Conservation (phyloP, 2,113 vertebrate genomes). For the Brevimyrus niger region DNA sequence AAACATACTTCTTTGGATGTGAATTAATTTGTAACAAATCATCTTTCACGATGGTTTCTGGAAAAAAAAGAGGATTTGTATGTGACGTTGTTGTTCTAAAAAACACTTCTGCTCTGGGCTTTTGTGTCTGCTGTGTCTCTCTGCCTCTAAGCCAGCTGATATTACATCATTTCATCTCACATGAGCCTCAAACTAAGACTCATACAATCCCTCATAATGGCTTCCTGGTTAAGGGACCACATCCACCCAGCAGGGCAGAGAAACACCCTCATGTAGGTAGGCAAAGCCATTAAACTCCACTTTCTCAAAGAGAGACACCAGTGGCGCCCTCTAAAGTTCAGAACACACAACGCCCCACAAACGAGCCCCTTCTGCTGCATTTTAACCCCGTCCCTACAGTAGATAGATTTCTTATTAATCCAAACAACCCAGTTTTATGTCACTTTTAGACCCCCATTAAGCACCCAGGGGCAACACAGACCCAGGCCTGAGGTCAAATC, state of each 20-base stretch:
- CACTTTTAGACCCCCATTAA: not conserved
- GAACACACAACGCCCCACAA: not conserved
- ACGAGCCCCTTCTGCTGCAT: not conserved
- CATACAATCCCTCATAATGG: not conserved
- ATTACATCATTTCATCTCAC: not conserved
- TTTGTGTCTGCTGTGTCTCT: not conserved
- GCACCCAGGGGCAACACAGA: not conserved
- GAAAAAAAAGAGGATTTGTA: conserved; percentile 46
- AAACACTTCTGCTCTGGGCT: conserved; percentile 17
- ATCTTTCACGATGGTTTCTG: conserved; percentile 58
- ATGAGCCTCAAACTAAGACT: not conserved
- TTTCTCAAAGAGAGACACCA: not conserved
- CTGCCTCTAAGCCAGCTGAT: not conserved
- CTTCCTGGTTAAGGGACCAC: not conserved
- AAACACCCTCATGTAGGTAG: not conserved
- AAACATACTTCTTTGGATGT: conserved; percentile 42
- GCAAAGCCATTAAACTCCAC: not conserved
- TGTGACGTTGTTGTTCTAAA: conserved; percentile 55
- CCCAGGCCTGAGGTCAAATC: not conserved
- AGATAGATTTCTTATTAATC: not conserved
- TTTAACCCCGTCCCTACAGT: not conserved
- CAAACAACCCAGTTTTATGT: not conserved
- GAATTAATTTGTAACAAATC: conserved; percentile 54
- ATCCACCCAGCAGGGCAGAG: not conserved
- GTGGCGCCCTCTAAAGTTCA: not conserved